These are phyloP conservation scores for Palloptera scutellata DNA, from an alignment of 2,888 invertebrate genomes.

Conservation along the genomic window DNA sequence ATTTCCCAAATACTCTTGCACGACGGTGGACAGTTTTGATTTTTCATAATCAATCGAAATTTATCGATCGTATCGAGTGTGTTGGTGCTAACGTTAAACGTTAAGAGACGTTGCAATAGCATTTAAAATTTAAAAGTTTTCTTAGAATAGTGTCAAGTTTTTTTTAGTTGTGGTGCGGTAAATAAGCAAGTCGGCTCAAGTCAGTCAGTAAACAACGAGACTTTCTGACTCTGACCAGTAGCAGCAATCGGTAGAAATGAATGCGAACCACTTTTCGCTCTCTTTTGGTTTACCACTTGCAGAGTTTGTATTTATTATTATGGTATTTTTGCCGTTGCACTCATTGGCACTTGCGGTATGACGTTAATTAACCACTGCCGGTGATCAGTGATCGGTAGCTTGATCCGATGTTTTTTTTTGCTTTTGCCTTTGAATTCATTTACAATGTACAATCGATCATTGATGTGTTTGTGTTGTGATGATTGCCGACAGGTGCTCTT, in stretches of 20 bases:
- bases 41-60: slow-evolving; percentile 36
- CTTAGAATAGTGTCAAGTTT: background rate
- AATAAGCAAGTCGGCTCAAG: too few species aligned
- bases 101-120: background rate
- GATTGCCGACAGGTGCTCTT: slow-evolving; percentile 48
- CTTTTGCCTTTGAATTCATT: too few species aligned
- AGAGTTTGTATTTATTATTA: slow-evolving; percentile 29
- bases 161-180: background rate
- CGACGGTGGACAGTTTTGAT: slow-evolving; percentile 44
- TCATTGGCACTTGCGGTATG: slow-evolving; percentile 55
- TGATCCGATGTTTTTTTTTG: slow-evolving; percentile 12
- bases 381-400: slow-evolving; percentile 41
- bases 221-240: slow-evolving; percentile 30
- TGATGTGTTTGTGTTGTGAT: slow-evolving; percentile 20
- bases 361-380: slow-evolving; percentile 63
- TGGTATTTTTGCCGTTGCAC: slow-evolving; percentile 41
- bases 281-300: background rate
- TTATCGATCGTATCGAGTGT: slow-evolving; percentile 42
- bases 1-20: slow-evolving; percentile 48
- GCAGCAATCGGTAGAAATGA: background rate
- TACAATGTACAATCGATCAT: background rate
- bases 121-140: background rate
- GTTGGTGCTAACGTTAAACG: slow-evolving; percentile 48
- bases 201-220: slow-evolving; percentile 22
- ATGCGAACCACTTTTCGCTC: background rate